phyloP scores from a whole-genome alignment of 2,113 vertebrate species.

The Scopus umbretta region DNA sequence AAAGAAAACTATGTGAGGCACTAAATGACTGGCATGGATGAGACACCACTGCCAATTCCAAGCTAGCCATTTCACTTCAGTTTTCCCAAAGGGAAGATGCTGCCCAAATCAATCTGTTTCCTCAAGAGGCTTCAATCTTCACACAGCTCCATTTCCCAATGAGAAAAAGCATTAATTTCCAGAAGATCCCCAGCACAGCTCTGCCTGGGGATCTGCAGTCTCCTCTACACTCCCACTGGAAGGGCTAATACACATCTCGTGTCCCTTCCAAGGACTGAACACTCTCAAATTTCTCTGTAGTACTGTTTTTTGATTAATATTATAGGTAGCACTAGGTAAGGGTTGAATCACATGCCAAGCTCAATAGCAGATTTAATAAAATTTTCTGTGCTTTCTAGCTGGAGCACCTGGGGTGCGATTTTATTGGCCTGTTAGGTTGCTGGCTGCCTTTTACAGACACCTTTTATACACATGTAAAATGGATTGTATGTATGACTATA shows the following conservation, averaged over 20 bases:
- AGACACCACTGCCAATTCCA: fast-evolving
- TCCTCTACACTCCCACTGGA: neutral
- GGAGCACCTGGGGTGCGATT: neutral
- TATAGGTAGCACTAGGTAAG: neutral
- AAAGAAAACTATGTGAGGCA: neutral
- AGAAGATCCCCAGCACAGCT: neutral
- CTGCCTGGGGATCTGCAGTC: neutral
- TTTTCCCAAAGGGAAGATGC: neutral
- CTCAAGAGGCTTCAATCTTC: neutral
- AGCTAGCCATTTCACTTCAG: neutral
- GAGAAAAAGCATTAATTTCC: neutral
- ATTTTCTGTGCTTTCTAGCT: neutral
- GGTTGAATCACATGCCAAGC: neutral
- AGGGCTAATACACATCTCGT: neutral
- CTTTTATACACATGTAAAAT: neutral
- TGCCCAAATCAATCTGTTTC: neutral
- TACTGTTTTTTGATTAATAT: neutral
- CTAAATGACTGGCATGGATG: neutral
- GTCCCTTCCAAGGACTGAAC: neutral
- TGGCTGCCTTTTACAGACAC: neutral
- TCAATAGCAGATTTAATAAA: conserved; percentile 13
- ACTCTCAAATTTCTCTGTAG: neutral
- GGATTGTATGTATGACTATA: neutral
- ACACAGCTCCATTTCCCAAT: neutral
- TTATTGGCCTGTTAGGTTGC: neutral